A percentile compares a stretch with the other conserved stretches of the same genome.
These are phyloP conservation scores for Cathartes aura DNA, from an alignment of 2,113 vertebrate genomes.

Conservation along the genomic window DNA sequence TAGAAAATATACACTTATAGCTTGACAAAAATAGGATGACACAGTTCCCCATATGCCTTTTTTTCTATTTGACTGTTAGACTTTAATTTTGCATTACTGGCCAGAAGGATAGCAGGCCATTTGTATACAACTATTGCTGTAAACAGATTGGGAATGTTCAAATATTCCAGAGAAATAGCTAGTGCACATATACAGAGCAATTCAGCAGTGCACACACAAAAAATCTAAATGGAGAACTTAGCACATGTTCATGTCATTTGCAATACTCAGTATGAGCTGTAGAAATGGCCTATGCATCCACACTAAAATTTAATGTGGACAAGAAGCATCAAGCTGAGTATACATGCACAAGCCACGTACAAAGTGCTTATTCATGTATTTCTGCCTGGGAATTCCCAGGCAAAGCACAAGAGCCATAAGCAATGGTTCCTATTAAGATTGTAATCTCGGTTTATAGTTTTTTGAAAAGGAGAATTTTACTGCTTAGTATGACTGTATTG, in stretches of 20 bases:
- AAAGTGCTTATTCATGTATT: background rate
- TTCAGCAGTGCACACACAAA: background rate
- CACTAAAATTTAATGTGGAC: background rate
- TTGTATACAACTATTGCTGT: background rate
- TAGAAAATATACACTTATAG: background rate
- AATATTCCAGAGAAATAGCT: background rate
- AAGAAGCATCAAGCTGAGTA: background rate
- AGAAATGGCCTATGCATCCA: background rate
- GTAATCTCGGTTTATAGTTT: background rate
- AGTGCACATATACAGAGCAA: background rate
- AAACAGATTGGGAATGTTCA: background rate
- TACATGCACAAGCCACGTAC: background rate
- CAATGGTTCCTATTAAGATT: background rate
- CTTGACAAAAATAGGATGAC: background rate
- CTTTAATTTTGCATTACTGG: background rate
- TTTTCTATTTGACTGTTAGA: background rate
- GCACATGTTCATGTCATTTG: background rate
- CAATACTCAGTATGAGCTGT: background rate
- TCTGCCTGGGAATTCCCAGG: background rate
- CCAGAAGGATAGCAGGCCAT: background rate
- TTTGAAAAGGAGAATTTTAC: background rate
- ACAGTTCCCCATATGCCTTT: background rate
- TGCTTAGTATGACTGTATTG: background rate
- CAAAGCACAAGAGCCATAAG: background rate
- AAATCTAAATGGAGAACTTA: background rate